Base-by-base conservation (phyloP, 2,113 vertebrate genomes). In the Antechinus flavipes region DNA sequence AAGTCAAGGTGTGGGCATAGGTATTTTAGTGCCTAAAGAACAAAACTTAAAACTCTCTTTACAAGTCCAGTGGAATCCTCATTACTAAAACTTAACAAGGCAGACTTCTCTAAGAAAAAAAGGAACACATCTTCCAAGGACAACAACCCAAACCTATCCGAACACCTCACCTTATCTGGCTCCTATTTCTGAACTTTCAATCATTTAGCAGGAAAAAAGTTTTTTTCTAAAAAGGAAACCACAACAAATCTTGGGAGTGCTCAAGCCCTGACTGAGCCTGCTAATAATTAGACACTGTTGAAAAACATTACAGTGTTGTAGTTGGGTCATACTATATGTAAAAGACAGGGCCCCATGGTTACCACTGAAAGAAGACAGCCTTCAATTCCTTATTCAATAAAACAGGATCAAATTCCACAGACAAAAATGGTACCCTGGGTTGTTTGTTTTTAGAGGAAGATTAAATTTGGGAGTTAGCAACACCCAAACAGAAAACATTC, bases 391-490 rank as follows among this genome's bases (percentile, higher is more conserved):
- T 96, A 94, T 55, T 98, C 96, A 97, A 98, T 97, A 95, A 97
- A 97, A 97, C 96, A 93, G 92, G 96, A 96, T 97, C 96, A 97
- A 98, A 97, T 97, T 97, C 97, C 97, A 98, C 96, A 96, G 95
- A 91, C 95, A 26, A 94, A 95, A 93, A 96, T 94, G 97, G 96
- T 97, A 96, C 91, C 97, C 94, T 93, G 94, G 91, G 53, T 97
- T 98, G 97, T 98, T 98, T 98, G 97, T 97, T 98, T 98, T 98
- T 95, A 95, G n/a, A 97, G 96, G 91, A 98, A 98, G 97, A 96
- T 98, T 98, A 98, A 98, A 98, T 97, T 97, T 98, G 96, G 98
- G 97, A 97, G 96, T 97, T 97, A 97, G 97, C 98, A 98, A 98
- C 98, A 98, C 97, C 98, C 98, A 96, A 98, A 97, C 89, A 90